Base-by-base conservation (phyloP, 2,888 invertebrate genomes). In the Sarcophaga caerulescens region DNA sequence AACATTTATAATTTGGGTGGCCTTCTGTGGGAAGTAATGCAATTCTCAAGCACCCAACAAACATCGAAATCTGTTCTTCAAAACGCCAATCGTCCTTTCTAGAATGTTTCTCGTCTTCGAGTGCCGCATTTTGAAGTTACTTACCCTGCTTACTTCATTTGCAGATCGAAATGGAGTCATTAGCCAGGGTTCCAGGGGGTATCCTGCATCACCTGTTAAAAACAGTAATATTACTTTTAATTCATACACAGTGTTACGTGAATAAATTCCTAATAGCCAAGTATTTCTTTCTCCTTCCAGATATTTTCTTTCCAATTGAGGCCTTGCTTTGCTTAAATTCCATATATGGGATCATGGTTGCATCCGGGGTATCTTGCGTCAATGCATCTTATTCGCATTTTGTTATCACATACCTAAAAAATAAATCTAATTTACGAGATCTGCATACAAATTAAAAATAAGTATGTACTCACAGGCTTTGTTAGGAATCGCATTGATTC, bases 211-310 rank as follows among this genome's bases (percentile, higher is more conserved):
- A 45, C 66, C 66, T 66, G 66, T 66, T 66, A 66, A 45, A 44
- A 66, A 66, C 44, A 45, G 11, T 4, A 47, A 12, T 5, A 44
- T 66, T 66, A n/a, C n/a, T 45, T 45, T 45, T 44, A 19, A 65
- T 12, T 47, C 47, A 12, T 47, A 47, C 11, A 68, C 21, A 68
- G n/a, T 68, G 45, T 47, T 68, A 68, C 45, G 45, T 19, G 45
- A 68, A 68, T 68, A 68, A 68, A 19, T 68, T 19, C 68, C n/a
- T 47, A 45, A 47, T 21, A 68, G n/a, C 44, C 80, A 71, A 12
- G 71, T 63, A 44, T 73, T 80, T 65, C 62, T 10, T 47, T 80
- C 71, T 47, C 71, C 80, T n/a, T 45, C 71, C n/a, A 35, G 0
- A 47, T 47, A 47, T 12, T 12, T 47, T 14, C 14, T 10, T 12